Evolutionary conservation across 92 coral and sea anemone genomes (phyloP), one percentile per base, ranked within the genome.

Genomic region (Epizoanthus illoricatus): DNA sequence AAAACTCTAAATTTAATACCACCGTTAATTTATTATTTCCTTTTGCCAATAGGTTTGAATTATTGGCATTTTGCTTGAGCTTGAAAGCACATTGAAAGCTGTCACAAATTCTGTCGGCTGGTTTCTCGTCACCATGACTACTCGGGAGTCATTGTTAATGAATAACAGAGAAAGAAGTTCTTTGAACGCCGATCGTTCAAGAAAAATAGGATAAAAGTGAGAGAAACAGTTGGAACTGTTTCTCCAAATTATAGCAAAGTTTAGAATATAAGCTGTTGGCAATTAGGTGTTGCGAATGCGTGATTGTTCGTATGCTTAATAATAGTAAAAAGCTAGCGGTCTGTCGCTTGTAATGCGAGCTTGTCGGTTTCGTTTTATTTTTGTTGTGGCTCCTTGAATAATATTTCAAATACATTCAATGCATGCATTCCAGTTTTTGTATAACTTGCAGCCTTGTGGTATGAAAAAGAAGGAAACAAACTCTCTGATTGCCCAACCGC

Each of bases 81-180:
- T 52, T 52, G 56, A 52, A 52, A 52, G 56, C 56, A 62, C 43
- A 62, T 43, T 63, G 45, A 45, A 76, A 78, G 71, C 54, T 64
- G 42, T 41, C 61, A 17, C 2, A 78, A 75, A 62, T 78, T 78
- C 82, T 78, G 58, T 78, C 72, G 82, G 82, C 23, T 78, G 71
- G 54, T 78, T 78, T 78, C 49, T 18, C 16, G 71, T 78, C 54
- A 15, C 82, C 82, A 62, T 62, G 82, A 60, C 47, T 63, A 78
- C 82, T 45, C 71, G 23, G 20, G 82, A 63, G 41, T 52, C 56
- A 9, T 49, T 49, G 56, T 7, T 49, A 49, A 49, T 8, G 9
- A 49, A 49, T 49, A 49, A 49, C 11, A 49, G 15, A 49, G 56
- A 49, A 6, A 49, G 3, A 7, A 13, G 56, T 7, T 52, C 15